phyloP scores from a whole-genome alignment of 1,140 invertebrate genomes.

The Cecropterus lyciades region DNA sequence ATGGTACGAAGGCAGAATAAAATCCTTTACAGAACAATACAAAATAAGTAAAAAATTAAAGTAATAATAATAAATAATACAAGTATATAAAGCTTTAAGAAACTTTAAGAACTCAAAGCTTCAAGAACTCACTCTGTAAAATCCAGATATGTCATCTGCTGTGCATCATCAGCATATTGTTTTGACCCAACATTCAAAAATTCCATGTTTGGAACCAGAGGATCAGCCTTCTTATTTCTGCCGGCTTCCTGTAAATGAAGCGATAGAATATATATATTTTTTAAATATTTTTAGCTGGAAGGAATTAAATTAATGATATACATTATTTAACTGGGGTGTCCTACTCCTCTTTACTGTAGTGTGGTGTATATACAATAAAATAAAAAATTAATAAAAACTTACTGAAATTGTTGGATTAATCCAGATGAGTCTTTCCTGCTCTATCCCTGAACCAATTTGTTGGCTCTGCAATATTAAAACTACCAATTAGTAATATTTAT shows the following conservation, averaged over 20 bases:
- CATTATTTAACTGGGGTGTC: no score
- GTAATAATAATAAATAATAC: no score
- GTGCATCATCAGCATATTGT: slow-evolving; percentile 59
- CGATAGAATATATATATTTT: background rate
- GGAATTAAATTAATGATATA: no score
- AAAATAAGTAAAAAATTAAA: no score
- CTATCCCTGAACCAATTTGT: slow-evolving; percentile 48
- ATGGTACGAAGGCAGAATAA: no score
- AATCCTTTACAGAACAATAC: no score
- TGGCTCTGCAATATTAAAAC: no score
- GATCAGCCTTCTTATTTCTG: slow-evolving; percentile 61
- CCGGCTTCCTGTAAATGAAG: background rate
- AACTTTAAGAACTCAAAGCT: no score
- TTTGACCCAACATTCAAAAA: slow-evolving; percentile 68
- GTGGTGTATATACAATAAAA: no score
- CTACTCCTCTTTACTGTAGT: no score
- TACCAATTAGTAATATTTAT: no score
- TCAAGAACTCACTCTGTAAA: slow-evolving; percentile 73
- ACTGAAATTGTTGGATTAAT: slow-evolving; percentile 67
- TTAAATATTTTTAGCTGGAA: background rate
- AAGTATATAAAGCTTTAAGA: background rate
- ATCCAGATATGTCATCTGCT: slow-evolving; percentile 70
- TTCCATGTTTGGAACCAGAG: slow-evolving; percentile 73
- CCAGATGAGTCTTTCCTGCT: slow-evolving; percentile 58
- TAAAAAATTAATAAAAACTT: slow-evolving; percentile 60